Base-by-base conservation (phyloP, 2,888 invertebrate genomes). In the Pyrrhopygopsis socrates region DNA sequence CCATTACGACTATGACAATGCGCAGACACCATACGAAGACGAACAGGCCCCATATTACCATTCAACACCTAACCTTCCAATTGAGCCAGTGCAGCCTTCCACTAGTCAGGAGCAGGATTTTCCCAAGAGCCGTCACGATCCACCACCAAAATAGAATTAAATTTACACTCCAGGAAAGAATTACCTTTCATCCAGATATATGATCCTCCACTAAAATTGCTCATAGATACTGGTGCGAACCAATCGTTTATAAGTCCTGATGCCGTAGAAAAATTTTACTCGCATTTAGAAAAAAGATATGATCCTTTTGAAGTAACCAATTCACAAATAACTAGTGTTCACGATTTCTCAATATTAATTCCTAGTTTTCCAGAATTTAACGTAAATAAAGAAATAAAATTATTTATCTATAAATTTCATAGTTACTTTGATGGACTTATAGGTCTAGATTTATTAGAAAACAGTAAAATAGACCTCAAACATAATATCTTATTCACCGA, bases 181-280 rank as follows among this genome's bases (percentile, higher is more conserved):
- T 29, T 90, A 27, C 90, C 90, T 1, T 90, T 81, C 24, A 84
- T 89, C n/a, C 70, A 84, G 27, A 81, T 86, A 27, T 2, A 15
- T 29, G 63, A 85, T 45, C 87, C 88, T 15, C 85, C 87, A 6
- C 30, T 90, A 22, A 86, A 90, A 68, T 45, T 90, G 22, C 50
- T 88, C 15, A 84, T 87, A 38, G 87, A 87, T 34, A 82, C 84
- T 2, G 87, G 81, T 30, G 70, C 63, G 54, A 77, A 77, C 45
- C n/a, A n/a, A n/a, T n/a, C n/a, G n/a, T 93, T 94, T 67, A 87
- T 92, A 3, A 93, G 91, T 38, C 93, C 94, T 0, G 89, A 90
- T n/a, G 84, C 87, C 0, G 89, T 92, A 2, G 38, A 90, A 11
- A 20, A 76, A 18, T 83, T 73, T 78, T 83, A 71, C 65, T 50